These are phyloP conservation scores for Xestia sexstrigata DNA, from an alignment of 2,888 invertebrate species.

Conservation along the genomic window DNA sequence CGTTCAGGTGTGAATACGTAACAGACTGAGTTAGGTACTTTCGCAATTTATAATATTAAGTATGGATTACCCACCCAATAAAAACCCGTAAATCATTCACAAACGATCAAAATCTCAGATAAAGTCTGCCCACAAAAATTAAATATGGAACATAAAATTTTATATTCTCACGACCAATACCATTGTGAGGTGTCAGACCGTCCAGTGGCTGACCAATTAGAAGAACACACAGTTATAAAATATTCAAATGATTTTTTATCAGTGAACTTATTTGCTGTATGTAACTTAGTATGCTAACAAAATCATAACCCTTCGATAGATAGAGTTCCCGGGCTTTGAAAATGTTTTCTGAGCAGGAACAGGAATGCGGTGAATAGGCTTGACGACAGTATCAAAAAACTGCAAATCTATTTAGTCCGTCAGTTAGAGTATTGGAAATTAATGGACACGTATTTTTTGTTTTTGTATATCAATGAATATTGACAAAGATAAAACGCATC, in stretches of 20 bases:
- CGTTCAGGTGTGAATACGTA: too few species aligned
- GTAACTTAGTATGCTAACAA: not conserved
- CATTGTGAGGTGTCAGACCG: slow-evolving; percentile 39
- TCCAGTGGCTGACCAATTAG: slow-evolving; percentile 74
- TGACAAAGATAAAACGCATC: too few species aligned
- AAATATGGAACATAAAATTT: slow-evolving; percentile 31
- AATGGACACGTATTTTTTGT: too few species aligned
- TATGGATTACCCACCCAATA: not conserved
- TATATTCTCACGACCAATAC: slow-evolving; percentile 44
- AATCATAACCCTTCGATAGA: slow-evolving; percentile 9
- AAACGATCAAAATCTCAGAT: slow-evolving; percentile 26
- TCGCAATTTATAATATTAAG: not conserved
- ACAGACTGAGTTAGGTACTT: not conserved
- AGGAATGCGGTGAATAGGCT: not conserved
- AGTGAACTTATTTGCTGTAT: slow-evolving; percentile 16
- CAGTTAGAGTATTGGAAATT: too few species aligned
- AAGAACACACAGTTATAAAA: slow-evolving; percentile 74
- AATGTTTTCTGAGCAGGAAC: not conserved
- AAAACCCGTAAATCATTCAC: slow-evolving; percentile 27
- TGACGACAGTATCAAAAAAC: too few species aligned
- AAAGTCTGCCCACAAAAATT: slow-evolving; percentile 30
- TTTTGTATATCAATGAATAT: too few species aligned
- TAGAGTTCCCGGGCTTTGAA: too few species aligned
- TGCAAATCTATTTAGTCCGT: too few species aligned
- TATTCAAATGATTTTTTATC: slow-evolving; percentile 66